Evolutionary conservation across 2,888 invertebrate genomes (phyloP).

Genomic region (Hermaeophaga mercurialis): DNA sequence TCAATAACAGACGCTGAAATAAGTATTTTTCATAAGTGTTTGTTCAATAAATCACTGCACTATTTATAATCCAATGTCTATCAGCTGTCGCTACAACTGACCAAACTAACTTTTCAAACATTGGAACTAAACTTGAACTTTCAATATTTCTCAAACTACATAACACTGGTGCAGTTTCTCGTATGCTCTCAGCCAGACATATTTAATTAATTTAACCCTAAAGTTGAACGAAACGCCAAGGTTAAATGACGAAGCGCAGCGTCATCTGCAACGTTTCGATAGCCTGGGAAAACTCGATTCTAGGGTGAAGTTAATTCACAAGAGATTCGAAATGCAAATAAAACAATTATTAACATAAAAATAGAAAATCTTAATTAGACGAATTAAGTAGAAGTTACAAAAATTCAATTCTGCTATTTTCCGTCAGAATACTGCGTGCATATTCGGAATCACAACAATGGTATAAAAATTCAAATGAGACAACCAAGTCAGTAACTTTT

Average conservation of each 20-base stretch:
- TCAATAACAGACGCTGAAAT: no score
- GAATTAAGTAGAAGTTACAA: no score
- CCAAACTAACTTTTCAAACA: slow-evolving; percentile 25
- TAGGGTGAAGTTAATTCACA: neutral
- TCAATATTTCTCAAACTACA: slow-evolving; percentile 26
- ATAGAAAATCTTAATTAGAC: no score
- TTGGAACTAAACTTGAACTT: slow-evolving; percentile 27
- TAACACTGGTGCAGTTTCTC: slow-evolving; percentile 24
- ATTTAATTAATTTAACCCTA: slow-evolving; percentile 40
- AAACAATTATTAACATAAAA: no score
- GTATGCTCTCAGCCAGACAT: slow-evolving; percentile 33
- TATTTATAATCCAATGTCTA: slow-evolving; percentile 1
- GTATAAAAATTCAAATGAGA: no score
- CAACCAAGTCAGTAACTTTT: no score
- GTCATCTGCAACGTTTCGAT: slow-evolving; percentile 26
- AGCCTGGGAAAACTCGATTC: slow-evolving; percentile 10
- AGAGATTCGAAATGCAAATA: no score
- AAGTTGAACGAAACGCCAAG: slow-evolving; percentile 38
- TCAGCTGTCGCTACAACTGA: slow-evolving; percentile 20
- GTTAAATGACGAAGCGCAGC: slow-evolving; percentile 34
- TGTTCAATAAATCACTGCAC: slow-evolving; percentile 1
- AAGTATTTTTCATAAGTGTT: neutral
- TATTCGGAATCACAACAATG: no score
- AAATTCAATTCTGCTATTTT: no score
- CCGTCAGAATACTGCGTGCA: no score